Evolutionary conservation across 2,113 vertebrate species (phyloP).

Genomic region (Cheirogaleus medius): DNA sequence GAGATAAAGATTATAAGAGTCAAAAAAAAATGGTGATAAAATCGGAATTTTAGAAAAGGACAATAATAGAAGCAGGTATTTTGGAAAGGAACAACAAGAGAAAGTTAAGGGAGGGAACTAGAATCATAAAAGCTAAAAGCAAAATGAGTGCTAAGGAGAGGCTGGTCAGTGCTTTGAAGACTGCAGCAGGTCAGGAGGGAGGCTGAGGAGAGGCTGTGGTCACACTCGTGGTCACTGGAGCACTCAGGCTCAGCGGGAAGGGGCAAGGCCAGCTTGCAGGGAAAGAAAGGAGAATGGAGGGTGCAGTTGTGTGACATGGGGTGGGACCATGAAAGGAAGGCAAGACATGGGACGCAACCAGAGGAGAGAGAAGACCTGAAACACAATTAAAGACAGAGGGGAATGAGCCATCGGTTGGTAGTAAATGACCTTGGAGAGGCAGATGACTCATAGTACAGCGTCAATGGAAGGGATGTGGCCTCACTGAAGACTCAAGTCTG

Average conservation of each 20-base stretch:
- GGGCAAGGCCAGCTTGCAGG: no score
- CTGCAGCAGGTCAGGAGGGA: neutral
- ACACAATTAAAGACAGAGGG: no score
- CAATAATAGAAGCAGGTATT: neutral
- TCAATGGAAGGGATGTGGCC: no score
- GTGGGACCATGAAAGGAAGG: neutral
- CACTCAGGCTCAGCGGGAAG: neutral
- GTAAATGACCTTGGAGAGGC: neutral
- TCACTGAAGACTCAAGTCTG: neutral
- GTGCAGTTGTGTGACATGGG: rapidly evolving
- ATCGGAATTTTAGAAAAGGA: neutral
- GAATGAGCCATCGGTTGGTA: no score
- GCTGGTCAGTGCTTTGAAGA: no score
- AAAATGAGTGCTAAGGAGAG: neutral
- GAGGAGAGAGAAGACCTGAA: neutral
- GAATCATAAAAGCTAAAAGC: neutral
- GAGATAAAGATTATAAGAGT: neutral
- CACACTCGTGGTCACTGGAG: neutral
- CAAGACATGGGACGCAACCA: neutral
- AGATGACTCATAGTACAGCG: rapidly evolving
- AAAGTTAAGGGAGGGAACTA: neutral
- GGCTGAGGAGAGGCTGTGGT: no score
- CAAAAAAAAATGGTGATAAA: neutral
- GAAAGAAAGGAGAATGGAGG: no score
- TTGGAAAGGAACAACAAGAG: no score